phyloP scores from a whole-genome alignment of 2,797 vertebrate genomes.

The Todus mexicanus region DNA sequence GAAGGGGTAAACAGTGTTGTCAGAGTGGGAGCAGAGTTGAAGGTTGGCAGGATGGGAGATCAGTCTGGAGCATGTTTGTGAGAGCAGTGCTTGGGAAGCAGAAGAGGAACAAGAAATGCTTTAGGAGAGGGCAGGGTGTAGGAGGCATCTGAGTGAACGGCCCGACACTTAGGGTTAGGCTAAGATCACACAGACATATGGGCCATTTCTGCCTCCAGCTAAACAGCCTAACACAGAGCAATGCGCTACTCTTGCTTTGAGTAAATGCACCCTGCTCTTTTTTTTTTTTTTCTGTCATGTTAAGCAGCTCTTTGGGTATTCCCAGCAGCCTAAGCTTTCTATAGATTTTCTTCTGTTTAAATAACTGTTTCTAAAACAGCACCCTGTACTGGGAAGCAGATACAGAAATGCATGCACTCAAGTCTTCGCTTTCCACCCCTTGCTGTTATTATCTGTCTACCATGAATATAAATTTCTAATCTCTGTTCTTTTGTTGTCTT shows the following conservation, averaged over 20 bases:
- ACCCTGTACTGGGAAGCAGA: background rate
- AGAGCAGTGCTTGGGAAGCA: background rate
- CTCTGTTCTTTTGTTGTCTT: background rate
- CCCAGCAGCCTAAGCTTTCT: background rate
- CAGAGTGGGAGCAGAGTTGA: background rate
- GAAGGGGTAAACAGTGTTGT: background rate
- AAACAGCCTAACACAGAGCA: background rate
- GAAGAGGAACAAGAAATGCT: background rate
- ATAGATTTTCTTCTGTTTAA: background rate
- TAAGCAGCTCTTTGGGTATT: background rate
- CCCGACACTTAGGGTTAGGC: background rate
- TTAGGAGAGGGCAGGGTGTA: background rate
- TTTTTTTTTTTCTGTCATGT: background rate
- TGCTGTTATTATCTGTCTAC: background rate
- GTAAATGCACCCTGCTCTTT: background rate
- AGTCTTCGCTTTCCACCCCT: background rate
- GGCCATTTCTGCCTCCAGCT: background rate
- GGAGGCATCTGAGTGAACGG: background rate
- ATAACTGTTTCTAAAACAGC: background rate
- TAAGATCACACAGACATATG: background rate
- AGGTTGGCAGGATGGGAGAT: background rate
- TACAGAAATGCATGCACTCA: background rate
- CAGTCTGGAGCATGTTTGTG: background rate
- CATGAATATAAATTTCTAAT: background rate
- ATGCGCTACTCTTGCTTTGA: background rate